A percentile compares a stretch with the other conserved stretches of the same genome.
Evolutionary conservation across 1,140 invertebrate genomes (phyloP).

Genomic region (Planococcus citri): DNA sequence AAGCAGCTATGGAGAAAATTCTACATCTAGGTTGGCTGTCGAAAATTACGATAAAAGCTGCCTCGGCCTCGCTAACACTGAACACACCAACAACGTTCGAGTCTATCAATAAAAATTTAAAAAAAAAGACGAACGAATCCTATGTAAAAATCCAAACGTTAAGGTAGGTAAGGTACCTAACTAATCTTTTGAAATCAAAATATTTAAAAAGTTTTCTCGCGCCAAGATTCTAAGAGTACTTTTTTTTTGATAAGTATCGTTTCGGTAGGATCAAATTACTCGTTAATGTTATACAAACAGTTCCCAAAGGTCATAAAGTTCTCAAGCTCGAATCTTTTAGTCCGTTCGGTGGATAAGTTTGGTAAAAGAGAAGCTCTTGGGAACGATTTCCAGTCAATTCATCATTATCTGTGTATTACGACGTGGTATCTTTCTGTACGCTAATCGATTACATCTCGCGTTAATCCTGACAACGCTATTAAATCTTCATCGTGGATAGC

Average conservation of each 20-base stretch:
- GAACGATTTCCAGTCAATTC: neutral
- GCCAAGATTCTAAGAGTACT: neutral
- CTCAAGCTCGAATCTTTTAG: neutral
- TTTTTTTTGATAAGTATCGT: neutral
- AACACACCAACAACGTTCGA: too few species aligned
- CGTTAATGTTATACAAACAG: neutral
- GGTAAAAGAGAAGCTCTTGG: neutral
- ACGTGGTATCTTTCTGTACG: neutral
- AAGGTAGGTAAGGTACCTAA: too few species aligned
- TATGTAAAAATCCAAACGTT: too few species aligned
- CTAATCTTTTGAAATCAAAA: neutral
- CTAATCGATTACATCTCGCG: neutral
- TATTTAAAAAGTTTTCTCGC: neutral
- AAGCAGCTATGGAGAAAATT: neutral
- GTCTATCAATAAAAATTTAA: too few species aligned
- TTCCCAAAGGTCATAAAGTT: neutral
- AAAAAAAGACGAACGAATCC: neutral
- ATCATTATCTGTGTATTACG: neutral
- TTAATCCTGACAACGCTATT: slow-evolving; percentile 1
- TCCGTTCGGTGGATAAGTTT: neutral
- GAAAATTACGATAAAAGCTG: neutral
- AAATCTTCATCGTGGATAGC: neutral
- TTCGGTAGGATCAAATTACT: neutral
- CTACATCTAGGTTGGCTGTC: neutral
- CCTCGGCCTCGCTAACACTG: neutral